Evolutionary conservation across 1,140 invertebrate genomes (phyloP).

Genomic region (Gonatopus flavifemur): DNA sequence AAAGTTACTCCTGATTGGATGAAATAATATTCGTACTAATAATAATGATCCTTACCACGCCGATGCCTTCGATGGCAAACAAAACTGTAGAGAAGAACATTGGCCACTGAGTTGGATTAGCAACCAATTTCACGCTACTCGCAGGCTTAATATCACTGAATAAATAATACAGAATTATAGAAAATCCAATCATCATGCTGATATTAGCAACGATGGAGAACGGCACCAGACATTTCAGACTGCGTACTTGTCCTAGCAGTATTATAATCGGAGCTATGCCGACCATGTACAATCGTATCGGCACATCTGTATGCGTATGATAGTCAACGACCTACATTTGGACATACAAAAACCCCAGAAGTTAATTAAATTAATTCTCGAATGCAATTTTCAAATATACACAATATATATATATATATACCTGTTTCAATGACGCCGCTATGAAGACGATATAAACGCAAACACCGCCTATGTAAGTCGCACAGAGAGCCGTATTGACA

Average conservation of each 20-base stretch:
- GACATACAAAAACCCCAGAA: neutral
- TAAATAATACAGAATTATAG: slow-evolving; percentile 73
- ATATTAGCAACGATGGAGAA: slow-evolving; percentile 74
- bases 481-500: slow-evolving; percentile 66
- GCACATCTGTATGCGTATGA: slow-evolving; percentile 44
- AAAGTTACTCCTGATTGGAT: too few species aligned
- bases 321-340: slow-evolving; percentile 58
- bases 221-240: slow-evolving; percentile 74
- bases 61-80: slow-evolving; percentile 81
- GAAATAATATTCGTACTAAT: too few species aligned
- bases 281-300: slow-evolving; percentile 61
- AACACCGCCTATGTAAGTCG: slow-evolving; percentile 70
- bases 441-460: slow-evolving; percentile 79
- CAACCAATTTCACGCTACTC: slow-evolving; percentile 56
- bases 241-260: slow-evolving; percentile 67
- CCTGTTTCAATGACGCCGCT: slow-evolving; percentile 69
- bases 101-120: slow-evolving; percentile 58
- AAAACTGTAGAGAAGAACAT: slow-evolving; percentile 72
- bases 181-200: slow-evolving; percentile 68
- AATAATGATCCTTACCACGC: slow-evolving; percentile 60
- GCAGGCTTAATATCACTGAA: slow-evolving; percentile 61
- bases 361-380: neutral
- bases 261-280: slow-evolving; percentile 64
- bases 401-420: too few species aligned
- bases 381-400: too few species aligned